A percentile compares a stretch with the other conserved stretches of the same genome.
phyloP scores from a whole-genome alignment of 2,113 vertebrate genomes.

The Leptocoma aspasia region DNA sequence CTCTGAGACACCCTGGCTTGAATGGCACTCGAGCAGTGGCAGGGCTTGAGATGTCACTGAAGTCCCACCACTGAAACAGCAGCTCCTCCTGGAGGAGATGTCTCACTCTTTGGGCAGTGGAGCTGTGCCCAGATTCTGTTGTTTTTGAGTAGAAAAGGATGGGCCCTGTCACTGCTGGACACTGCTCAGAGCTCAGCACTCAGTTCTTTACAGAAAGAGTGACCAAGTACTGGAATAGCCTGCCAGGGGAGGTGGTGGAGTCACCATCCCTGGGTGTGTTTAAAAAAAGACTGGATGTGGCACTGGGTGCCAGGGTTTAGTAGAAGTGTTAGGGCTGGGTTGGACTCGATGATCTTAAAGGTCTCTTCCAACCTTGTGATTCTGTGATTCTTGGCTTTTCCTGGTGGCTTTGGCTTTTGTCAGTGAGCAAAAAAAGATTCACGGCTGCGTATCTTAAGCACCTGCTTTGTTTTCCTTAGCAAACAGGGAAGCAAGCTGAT shows the following conservation, averaged over 20 bases:
- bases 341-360: no score
- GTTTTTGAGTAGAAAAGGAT: not conserved
- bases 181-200: not conserved
- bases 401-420: not conserved
- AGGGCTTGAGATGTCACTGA: not conserved
- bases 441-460: fast-evolving
- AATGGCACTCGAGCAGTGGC: fast-evolving
- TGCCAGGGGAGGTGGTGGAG: no score
- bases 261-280: no score
- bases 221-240: no score
- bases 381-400: no score
- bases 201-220: no score
- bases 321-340: no score
- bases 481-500: not conserved
- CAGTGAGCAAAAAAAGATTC: not conserved
- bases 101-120: not conserved
- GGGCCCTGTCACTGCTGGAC: not conserved
- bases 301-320: no score
- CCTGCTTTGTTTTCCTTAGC: not conserved
- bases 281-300: no score
- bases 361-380: no score
- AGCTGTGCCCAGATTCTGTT: not conserved
- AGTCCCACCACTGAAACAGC: not conserved
- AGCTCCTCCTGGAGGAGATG: not conserved
- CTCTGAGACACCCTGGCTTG: no score